phyloP scores from a whole-genome alignment of 2,797 vertebrate species.

The Erpetoichthys calabaricus region DNA sequence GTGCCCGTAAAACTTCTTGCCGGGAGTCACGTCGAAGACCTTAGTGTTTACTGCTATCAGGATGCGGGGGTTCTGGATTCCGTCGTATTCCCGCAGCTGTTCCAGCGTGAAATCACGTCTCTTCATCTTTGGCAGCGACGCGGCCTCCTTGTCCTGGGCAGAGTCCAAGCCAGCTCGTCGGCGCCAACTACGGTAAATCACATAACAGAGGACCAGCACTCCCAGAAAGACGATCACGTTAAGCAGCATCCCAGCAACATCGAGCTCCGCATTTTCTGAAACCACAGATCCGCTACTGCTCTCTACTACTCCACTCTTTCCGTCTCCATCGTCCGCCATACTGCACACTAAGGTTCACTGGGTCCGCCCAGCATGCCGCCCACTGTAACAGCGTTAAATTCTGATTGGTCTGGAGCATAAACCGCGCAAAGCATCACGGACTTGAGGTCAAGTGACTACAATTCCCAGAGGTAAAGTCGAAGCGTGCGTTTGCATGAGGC shows the following conservation, averaged over 20 bases:
- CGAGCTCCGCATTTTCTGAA: conserved; percentile 43
- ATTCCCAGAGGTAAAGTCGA: no score
- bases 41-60: conserved; percentile 96
- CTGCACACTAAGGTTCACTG: conserved; percentile 46
- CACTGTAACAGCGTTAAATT: conserved; percentile 11
- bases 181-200: conserved; percentile 69
- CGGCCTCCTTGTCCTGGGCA: conserved; percentile 61
- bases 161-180: conserved; percentile 49
- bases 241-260: conserved; percentile 59
- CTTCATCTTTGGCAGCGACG: conserved; percentile 83
- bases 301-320: conserved; percentile 52
- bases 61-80: conserved; percentile 74
- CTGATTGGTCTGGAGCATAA: conserved; percentile 7
- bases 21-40: conserved; percentile 90
- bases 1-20: conserved; percentile 89
- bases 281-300: conserved; percentile 43
- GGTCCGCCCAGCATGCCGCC: conserved; percentile 34
- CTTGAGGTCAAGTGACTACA: no score
- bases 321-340: conserved; percentile 70
- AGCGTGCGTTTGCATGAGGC: no score
- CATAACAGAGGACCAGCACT: conserved; percentile 55
- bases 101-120: conserved; percentile 87
- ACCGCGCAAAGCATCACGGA: no score
- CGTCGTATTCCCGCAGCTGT: conserved; percentile 85
- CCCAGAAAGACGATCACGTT: conserved; percentile 49